These are phyloP conservation scores for Atherinomorus stipes DNA, from an alignment of 2,113 vertebrate species.

Conservation along the genomic window DNA sequence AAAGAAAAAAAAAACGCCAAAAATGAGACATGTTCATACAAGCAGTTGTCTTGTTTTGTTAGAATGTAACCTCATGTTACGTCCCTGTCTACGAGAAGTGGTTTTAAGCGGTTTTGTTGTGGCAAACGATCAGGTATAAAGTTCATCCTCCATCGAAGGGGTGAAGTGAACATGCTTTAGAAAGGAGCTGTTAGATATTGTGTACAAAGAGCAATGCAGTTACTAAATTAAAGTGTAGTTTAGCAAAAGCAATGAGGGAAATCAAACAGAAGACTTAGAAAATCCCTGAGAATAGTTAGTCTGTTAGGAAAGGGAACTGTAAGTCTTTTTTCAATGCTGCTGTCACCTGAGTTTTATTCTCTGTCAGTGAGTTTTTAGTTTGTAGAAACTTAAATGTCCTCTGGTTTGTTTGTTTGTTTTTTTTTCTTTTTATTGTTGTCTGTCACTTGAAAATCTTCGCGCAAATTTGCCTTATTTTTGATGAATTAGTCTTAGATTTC, in stretches of 20 bases:
- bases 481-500: constrained; percentile 65
- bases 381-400: constrained; percentile 67
- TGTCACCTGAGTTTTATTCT: constrained; percentile 75
- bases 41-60: constrained; percentile 11
- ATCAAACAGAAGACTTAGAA: constrained; percentile 47
- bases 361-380: constrained; percentile 67
- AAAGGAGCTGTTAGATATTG: constrained; percentile 45
- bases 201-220: constrained; percentile 70
- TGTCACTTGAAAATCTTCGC: constrained; percentile 77
- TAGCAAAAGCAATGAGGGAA: constrained; percentile 63
- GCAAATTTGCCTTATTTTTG: constrained; percentile 75
- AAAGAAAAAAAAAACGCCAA: neutral
- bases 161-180: constrained; percentile 36
- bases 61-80: constrained; percentile 1
- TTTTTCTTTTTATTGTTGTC: constrained; percentile 38
- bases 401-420: too few relatives aligned
- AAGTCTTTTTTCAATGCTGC: constrained; percentile 80
- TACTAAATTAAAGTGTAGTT: constrained; percentile 60
- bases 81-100: constrained; percentile 68
- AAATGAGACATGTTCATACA: constrained; percentile 17
- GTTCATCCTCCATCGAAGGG: constrained; percentile 45
- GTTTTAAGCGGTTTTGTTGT: constrained; percentile 82
- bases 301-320: constrained; percentile 63
- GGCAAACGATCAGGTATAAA: constrained; percentile 62
- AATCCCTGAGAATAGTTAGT: constrained; percentile 57